Evolutionary conservation across 2,888 invertebrate species (phyloP).

Genomic region (Acanthococcus lagerstroemiae): DNA sequence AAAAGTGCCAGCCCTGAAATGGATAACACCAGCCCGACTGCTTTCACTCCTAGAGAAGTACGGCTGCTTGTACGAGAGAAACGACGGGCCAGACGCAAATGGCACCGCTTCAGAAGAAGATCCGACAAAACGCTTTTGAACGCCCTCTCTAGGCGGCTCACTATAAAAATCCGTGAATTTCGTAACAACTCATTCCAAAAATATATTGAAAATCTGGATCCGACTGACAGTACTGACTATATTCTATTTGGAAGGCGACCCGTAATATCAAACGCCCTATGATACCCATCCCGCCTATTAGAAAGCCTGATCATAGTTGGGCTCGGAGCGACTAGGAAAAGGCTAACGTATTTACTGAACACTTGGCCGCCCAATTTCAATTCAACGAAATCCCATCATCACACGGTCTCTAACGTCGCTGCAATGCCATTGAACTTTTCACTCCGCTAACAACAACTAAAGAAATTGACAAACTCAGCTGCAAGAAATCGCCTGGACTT

Average conservation of each 20-base stretch:
- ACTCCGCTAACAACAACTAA: not conserved
- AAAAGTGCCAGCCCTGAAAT: not conserved
- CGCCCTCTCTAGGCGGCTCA: not conserved
- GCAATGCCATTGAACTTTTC: not conserved
- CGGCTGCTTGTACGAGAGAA: not conserved
- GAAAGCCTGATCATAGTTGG: not conserved
- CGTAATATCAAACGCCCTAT: not conserved
- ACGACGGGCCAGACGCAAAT: not conserved
- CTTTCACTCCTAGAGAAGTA: not conserved
- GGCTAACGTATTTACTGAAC: not conserved
- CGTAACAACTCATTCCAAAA: not conserved
- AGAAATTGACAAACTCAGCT: not conserved
- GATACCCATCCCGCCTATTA: not conserved
- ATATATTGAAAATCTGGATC: not conserved
- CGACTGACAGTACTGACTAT: not conserved
- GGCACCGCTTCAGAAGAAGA: not conserved
- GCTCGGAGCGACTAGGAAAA: not conserved
- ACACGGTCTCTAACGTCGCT: not conserved
- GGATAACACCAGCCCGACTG: not conserved
- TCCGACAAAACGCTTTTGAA: not conserved
- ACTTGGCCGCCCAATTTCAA: not conserved
- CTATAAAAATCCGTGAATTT: not conserved
- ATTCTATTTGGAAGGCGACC: not conserved
- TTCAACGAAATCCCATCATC: not conserved
- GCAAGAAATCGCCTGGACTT: not conserved